phyloP scores from a whole-genome alignment of 92 coral and sea anemone species.

The Anthopleura xanthogrammica region DNA sequence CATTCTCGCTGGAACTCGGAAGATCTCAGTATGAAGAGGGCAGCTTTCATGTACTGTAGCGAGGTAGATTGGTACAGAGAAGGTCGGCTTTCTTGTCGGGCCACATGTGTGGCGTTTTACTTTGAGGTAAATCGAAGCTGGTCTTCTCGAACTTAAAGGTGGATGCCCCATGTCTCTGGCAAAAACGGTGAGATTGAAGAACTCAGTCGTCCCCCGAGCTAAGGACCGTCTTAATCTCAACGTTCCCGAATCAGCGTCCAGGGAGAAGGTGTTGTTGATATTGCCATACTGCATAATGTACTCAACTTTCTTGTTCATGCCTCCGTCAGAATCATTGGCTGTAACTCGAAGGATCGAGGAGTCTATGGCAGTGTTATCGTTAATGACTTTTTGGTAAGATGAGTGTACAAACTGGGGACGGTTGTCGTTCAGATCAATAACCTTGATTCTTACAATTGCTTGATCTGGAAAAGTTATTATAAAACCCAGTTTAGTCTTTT shows the following conservation, averaged over 20 bases:
- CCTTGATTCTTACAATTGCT: conserved; percentile 48
- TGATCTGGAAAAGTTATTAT: conserved; percentile 39
- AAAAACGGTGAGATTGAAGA: conserved; percentile 58
- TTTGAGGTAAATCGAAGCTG: conserved; percentile 54
- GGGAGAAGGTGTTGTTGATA: conserved; percentile 56
- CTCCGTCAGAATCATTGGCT: conserved; percentile 70
- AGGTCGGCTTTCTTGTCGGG: conserved; percentile 29
- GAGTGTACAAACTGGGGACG: conserved; percentile 59
- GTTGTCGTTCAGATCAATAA: conserved; percentile 73
- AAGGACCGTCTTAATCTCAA: conserved; percentile 45
- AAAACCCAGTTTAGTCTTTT: background rate
- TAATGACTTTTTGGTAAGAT: conserved; percentile 56
- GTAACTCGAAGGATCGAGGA: conserved; percentile 68
- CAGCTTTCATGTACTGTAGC: conserved; percentile 61
- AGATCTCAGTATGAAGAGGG: conserved; percentile 43
- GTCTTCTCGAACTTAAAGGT: conserved; percentile 33
- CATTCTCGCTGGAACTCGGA: conserved; percentile 49
- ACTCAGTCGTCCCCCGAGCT: conserved; percentile 17
- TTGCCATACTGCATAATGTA: conserved; percentile 51
- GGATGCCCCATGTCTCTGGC: conserved; percentile 66
- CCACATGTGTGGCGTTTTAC: conserved; percentile 27
- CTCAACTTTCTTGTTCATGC: conserved; percentile 45
- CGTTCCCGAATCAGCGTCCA: conserved; percentile 47
- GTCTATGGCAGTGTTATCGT: conserved; percentile 68
- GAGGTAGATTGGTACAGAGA: conserved; percentile 41